phyloP scores from a whole-genome alignment of 2,888 invertebrate species.

The Oeneis ivallda region DNA sequence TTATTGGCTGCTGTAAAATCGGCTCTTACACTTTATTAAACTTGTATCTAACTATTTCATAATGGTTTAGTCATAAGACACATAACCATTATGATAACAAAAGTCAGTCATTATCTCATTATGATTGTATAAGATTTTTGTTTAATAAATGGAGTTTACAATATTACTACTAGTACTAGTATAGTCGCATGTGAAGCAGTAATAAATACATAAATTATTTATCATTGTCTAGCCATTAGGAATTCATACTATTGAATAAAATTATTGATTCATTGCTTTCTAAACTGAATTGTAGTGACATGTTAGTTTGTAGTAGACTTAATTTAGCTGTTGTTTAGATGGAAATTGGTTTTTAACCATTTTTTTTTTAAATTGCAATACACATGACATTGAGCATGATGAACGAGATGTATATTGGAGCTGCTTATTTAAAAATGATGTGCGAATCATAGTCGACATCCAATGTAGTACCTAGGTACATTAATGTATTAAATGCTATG shows the following conservation, averaged over 20 bases:
- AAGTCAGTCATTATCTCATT: neutral
- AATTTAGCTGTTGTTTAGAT: too few relatives aligned
- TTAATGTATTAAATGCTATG: neutral
- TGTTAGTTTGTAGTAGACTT: neutral
- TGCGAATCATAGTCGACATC: too few relatives aligned
- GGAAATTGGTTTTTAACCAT: too few relatives aligned
- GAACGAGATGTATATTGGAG: too few relatives aligned
- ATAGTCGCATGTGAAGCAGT: neutral
- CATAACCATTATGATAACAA: neutral
- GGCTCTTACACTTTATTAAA: too few relatives aligned
- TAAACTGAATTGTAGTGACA: neutral
- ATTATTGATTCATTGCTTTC: neutral
- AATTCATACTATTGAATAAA: neutral
- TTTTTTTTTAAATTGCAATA: too few relatives aligned
- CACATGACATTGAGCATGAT: too few relatives aligned
- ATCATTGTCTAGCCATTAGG: neutral
- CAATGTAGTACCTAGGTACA: too few relatives aligned
- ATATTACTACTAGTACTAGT: neutral
- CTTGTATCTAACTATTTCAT: neutral
- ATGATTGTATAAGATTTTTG: neutral
- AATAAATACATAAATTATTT: conserved; percentile 3
- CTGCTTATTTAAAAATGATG: too few relatives aligned
- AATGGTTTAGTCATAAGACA: neutral
- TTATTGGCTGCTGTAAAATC: too few relatives aligned
- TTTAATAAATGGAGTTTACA: neutral